Base-by-base conservation (phyloP, 2,888 invertebrate species). In the Parnassius smintheus region DNA sequence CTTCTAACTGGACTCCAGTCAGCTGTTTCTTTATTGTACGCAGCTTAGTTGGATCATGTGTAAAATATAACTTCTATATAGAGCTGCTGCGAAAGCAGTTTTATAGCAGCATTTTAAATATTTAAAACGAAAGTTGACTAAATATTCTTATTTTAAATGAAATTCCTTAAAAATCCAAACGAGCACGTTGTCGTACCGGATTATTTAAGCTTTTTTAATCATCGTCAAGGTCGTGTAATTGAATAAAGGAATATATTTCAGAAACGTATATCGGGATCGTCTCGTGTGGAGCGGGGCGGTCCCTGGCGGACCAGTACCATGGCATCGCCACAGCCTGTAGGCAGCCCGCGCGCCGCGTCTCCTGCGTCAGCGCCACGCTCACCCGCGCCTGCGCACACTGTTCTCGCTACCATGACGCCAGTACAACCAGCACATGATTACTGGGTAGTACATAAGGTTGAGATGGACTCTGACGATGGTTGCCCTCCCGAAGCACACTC, bases 391-490 rank as follows among this genome's bases (percentile, higher is more conserved):
- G 87, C 95, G 94, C 74, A 95, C 74, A 94, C 95, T 68, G 95
- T 96, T 87, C 92, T 97, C 72, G 96, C 96, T 70, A 96, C 96
- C 77, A 97, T 97, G 96, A 96, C 96, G 66, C 96, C 96, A 63
- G 96, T 96, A 70, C 90, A 89, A 73, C 96, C 96, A n/a, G 96
- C 96, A 48, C 93, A 96, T 74, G 96, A 96, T 77, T 93, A 91
- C 75, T 92, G 92, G 76, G 90, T 91, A 61, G 90, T 91, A 61
- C 92, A 92, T 78, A 92, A 94, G 75, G 94, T 94, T 65, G 94
- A 94, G 76, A 93, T 94, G 92, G 94, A 94, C 76, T 92, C 92
- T 63, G 92, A 92, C 71, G 92, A 92, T 64, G 93, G 93, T 65
- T 93, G 93, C 75, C 92, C 93, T 35, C 94, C 94, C 75, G 93